Conservation (phyloP, 2,888 invertebrate species). For the Torymus tubicola region DNA sequence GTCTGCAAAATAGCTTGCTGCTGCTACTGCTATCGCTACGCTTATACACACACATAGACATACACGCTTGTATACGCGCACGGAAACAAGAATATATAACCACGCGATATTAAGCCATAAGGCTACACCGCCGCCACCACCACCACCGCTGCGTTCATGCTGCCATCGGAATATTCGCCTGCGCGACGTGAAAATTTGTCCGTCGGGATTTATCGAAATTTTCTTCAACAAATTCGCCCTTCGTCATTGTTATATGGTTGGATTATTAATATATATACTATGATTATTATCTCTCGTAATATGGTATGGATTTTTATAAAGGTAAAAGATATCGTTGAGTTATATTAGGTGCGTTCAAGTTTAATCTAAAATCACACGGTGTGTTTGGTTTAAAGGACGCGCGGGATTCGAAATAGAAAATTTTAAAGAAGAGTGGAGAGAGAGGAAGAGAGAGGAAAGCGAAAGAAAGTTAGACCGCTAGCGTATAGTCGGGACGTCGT, state of each 20-base stretch:
- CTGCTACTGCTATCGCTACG: too few relatives aligned
- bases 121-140: constrained; percentile 6
- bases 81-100: constrained; percentile 60
- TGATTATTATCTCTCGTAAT: too few relatives aligned
- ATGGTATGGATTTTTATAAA: too few relatives aligned
- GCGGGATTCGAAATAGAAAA: constrained; percentile 40
- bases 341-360: not conserved
- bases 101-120: constrained; percentile 63
- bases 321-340: not conserved
- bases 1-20: constrained; percentile 35
- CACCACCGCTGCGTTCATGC: not conserved
- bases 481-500: too few relatives aligned
- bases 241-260: too few relatives aligned
- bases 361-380: constrained; percentile 33
- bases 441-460: not conserved
- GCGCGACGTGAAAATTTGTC: constrained; percentile 42
- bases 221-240: not conserved
- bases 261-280: too few relatives aligned
- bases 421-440: constrained; percentile 14
- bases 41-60: not conserved
- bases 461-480: constrained; percentile 43
- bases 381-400: constrained; percentile 21
- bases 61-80: not conserved
- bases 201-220: constrained; percentile 11
- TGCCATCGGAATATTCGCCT: constrained; percentile 57